Evolutionary conservation across 2,888 invertebrate genomes (phyloP).

Genomic region (Spodoptera picta): DNA sequence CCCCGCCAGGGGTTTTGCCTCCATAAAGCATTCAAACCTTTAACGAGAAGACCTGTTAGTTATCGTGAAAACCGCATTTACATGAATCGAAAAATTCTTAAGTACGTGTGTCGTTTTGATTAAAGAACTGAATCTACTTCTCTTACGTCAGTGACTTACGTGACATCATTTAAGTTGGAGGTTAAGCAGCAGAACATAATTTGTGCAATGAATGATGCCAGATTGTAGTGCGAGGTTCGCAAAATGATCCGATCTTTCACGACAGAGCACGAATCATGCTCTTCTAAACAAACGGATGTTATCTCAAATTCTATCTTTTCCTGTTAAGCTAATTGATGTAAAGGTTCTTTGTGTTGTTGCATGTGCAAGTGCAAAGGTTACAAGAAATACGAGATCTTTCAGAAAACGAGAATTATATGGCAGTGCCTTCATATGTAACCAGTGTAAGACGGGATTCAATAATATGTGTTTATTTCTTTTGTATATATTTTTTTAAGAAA

Average conservation of each 20-base stretch:
- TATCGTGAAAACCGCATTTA: constrained; percentile 4
- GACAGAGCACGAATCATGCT: constrained; percentile 45
- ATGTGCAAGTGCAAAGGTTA: constrained; percentile 29
- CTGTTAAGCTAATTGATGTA: constrained; percentile 46
- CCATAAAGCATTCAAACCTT: constrained; percentile 14
- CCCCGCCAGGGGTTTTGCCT: constrained; percentile 25
- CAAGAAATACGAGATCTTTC: constrained; percentile 8
- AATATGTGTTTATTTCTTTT: too few relatives aligned
- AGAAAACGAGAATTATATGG: constrained; percentile 3
- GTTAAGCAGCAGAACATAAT: constrained; percentile 42
- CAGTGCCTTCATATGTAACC: background rate
- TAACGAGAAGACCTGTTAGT: constrained; percentile 10
- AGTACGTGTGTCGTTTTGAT: constrained; percentile 1
- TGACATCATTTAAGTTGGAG: constrained; percentile 41
- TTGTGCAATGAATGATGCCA: constrained; percentile 46
- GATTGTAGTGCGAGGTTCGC: constrained; percentile 38
- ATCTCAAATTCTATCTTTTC: constrained; percentile 54
- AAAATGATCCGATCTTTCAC: constrained; percentile 48
- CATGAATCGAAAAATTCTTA: constrained; percentile 1
- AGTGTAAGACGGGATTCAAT: too few relatives aligned
- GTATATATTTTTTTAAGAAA: background rate
- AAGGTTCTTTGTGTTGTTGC: constrained; percentile 36
- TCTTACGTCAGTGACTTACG: constrained; percentile 29
- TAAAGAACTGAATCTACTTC: constrained; percentile 17
- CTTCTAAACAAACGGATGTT: constrained; percentile 43